Percentiles rank a stretch among this genome's conserved stretches.
Conservation (phyloP, 2,888 invertebrate genomes). For the Eilema depressum region DNA sequence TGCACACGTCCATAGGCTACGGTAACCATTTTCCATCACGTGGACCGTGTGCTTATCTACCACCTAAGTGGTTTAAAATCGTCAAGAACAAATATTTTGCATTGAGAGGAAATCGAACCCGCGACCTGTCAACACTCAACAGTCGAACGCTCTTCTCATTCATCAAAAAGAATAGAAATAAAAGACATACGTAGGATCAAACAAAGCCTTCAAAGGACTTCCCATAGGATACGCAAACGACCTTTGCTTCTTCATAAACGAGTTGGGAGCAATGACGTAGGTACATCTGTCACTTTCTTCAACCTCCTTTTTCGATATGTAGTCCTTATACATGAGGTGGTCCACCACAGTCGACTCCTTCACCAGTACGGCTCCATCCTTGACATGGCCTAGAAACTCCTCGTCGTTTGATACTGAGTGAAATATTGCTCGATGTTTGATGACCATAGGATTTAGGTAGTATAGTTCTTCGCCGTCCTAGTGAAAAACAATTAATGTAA, state of each 20-base stretch:
- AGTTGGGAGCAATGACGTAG: constrained; percentile 91
- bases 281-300: constrained; percentile 90
- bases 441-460: constrained; percentile 77
- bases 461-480: constrained; percentile 68
- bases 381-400: constrained; percentile 69
- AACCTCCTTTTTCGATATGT: constrained; percentile 84
- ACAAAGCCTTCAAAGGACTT: constrained; percentile 87
- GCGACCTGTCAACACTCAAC: too few species aligned
- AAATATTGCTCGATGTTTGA: constrained; percentile 74
- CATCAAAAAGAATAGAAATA: background rate
- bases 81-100: too few species aligned
- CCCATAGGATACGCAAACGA: constrained; percentile 91
- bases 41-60: too few species aligned
- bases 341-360: constrained; percentile 91
- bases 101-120: too few species aligned
- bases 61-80: too few species aligned
- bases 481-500: background rate
- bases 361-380: constrained; percentile 80
- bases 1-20: too few species aligned
- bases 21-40: too few species aligned
- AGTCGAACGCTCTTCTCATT: background rate
- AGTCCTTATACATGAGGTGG: constrained; percentile 90
- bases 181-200: constrained; percentile 90
- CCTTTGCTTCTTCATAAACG: constrained; percentile 89
- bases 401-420: constrained; percentile 59